Evolutionary conservation across 1,140 invertebrate genomes (phyloP).

Genomic region (Drosophila ercepeae): DNA sequence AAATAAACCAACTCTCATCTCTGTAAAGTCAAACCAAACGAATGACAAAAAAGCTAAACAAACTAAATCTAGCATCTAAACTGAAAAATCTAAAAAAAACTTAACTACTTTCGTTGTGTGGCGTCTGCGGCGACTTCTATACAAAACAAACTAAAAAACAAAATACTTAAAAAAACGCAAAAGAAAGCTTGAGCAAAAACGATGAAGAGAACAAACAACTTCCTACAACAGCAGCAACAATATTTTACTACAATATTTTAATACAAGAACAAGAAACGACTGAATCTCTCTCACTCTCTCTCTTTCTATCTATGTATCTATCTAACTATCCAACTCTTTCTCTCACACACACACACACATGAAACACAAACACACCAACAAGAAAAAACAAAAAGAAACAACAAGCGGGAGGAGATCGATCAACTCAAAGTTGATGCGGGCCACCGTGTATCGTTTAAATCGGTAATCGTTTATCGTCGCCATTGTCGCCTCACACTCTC

Average conservation of each 20-base stretch:
- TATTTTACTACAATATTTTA: constrained; percentile 63
- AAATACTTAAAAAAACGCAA: constrained; percentile 26
- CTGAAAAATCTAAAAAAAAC: constrained; percentile 44
- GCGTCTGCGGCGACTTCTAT: constrained; percentile 65
- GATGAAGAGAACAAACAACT: constrained; percentile 33
- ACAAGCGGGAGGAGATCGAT: constrained; percentile 24
- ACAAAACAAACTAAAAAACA: constrained; percentile 26
- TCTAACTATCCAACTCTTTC: constrained; percentile 53
- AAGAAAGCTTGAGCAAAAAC: not conserved
- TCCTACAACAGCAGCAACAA: constrained; percentile 48
- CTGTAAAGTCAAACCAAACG: constrained; percentile 23
- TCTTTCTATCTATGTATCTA: constrained; percentile 18
- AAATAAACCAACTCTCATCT: constrained; percentile 12
- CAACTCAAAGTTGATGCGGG: constrained; percentile 63
- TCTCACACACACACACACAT: constrained; percentile 31
- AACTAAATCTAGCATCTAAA: constrained; percentile 44
- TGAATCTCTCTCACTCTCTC: constrained; percentile 59
- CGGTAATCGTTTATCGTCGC: constrained; percentile 61
- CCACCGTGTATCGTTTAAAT: constrained; percentile 36
- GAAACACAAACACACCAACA: constrained; percentile 20
- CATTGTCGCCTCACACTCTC: constrained; percentile 77
- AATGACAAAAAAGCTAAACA: constrained; percentile 19
- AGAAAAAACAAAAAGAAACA: not conserved
- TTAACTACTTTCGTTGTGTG: constrained; percentile 75
- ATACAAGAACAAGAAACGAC: constrained; percentile 63